Evolutionary conservation across 2,888 invertebrate genomes (phyloP).

Genomic region (Agonopterix subpropinquella): DNA sequence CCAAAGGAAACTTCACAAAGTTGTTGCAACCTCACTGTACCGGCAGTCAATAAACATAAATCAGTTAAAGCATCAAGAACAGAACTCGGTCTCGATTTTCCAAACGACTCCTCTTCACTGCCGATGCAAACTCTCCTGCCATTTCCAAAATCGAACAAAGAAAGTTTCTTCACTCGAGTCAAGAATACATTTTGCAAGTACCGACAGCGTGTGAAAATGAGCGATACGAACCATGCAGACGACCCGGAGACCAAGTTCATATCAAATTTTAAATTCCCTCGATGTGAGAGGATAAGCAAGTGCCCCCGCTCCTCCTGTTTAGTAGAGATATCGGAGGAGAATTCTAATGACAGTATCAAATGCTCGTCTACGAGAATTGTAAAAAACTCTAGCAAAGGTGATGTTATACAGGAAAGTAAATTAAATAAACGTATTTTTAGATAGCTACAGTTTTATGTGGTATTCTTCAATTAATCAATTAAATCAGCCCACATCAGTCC

Average conservation of each 20-base stretch:
- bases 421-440: neutral
- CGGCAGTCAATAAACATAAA: neutral
- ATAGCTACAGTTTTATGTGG: neutral
- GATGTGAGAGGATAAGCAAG: constrained; percentile 31
- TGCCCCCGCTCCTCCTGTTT: constrained; percentile 28
- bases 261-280: constrained; percentile 52
- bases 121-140: constrained; percentile 59
- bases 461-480: too few species aligned
- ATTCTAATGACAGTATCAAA: constrained; percentile 21
- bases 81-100: constrained; percentile 4
- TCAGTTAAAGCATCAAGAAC: constrained; percentile 2
- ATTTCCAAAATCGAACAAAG: constrained; percentile 48
- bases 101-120: constrained; percentile 22
- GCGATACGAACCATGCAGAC: constrained; percentile 17
- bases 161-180: constrained; percentile 39
- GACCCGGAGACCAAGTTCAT: constrained; percentile 29
- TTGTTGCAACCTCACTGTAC: constrained; percentile 32
- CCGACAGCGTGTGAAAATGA: constrained; percentile 21
- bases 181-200: constrained; percentile 41
- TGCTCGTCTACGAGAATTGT: constrained; percentile 2
- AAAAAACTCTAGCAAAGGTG: constrained; percentile 10
- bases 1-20: constrained; percentile 31
- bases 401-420: constrained; percentile 14
- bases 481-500: too few species aligned
- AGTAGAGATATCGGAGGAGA: constrained; percentile 42